Evolutionary conservation across 2,113 vertebrate species (phyloP), one percentile per base, ranked within the genome.

Genomic region (Syngnathoides biaculeatus): DNA sequence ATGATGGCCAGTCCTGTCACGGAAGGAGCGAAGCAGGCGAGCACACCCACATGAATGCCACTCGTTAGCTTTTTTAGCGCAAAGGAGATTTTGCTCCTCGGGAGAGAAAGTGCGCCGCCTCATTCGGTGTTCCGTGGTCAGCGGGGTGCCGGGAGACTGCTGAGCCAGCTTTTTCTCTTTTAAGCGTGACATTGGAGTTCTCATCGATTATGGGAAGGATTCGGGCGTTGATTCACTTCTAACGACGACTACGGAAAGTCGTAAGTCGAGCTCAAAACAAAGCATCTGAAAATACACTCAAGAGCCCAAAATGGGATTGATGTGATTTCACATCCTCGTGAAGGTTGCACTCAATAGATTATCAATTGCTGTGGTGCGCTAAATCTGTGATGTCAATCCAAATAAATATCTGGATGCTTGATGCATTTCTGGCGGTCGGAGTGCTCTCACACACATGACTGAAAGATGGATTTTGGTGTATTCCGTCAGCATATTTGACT

Each of bases 21-120:
- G 66, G 50, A 76, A 77, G 79, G 69, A 76, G 77, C 78, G 69
- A 78, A 78, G 79, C 68, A 30, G 84, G 89, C 87, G 84, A 87
- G 80, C 90, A 84, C 70, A 84, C 86, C 64, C 77, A 69, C 79
- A 86, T 92, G 90, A 93, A 93, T 92, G 82, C 90, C 82, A 77
- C 88, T 93, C 92, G 92, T 93, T 92, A 91, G 89, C 84, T 88
- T 86, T 92, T 92, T 88, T n/a, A 88, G 90, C 80, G 82, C 79
- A 90, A 91, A 89, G 90, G 76, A 88, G 90, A 87, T 89, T 88
- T 89, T 85, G 76, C 80, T 69, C 77, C 87, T 86, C 73, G 84
- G 84, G 91, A 86, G 89, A 84, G 88, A 90, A 88, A 83, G 89
- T 68, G 79, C 84, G 83, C 71, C 47, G 86, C 79, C 82, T 88